A percentile compares a stretch with the other conserved stretches of the same genome.
Evolutionary conservation across 2,888 invertebrate genomes (phyloP).

Genomic region (Plusia festucae): DNA sequence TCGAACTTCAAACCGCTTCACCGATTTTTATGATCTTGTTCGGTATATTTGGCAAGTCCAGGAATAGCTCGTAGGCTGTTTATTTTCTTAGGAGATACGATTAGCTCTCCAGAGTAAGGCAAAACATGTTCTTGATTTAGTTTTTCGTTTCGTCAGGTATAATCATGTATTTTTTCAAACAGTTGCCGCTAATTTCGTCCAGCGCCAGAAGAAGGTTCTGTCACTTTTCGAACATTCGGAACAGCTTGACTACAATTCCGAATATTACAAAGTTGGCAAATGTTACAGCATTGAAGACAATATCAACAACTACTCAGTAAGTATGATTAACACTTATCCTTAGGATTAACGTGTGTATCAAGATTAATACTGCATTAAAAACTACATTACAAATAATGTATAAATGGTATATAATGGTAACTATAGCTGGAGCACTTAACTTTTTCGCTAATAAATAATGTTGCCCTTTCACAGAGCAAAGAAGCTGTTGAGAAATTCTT

Average conservation of each 20-base stretch:
- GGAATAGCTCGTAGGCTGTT: too few species aligned
- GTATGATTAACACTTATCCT: too few species aligned
- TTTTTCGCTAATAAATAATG: neutral
- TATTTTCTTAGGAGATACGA: too few species aligned
- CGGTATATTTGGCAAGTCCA: too few species aligned
- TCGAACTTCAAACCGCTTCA: too few species aligned
- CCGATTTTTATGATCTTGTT: too few species aligned
- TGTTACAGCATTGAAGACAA: constrained; percentile 78
- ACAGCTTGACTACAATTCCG: constrained; percentile 72
- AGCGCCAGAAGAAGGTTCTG: constrained; percentile 80
- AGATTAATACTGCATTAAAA: neutral
- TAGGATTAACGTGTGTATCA: neutral
- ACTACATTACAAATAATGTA: too few species aligned
- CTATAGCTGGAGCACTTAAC: too few species aligned
- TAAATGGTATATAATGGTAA: too few species aligned
- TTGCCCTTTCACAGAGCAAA: constrained; percentile 72
- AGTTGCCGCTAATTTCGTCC: constrained; percentile 68
- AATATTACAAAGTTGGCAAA: constrained; percentile 76
- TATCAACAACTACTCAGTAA: constrained; percentile 78
- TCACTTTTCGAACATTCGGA: constrained; percentile 82
- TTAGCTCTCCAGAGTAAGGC: too few species aligned
- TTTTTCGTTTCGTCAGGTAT: too few species aligned
- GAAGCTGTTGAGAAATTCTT: constrained; percentile 83
- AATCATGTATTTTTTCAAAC: constrained; percentile 32
- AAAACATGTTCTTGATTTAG: too few species aligned